Percentiles rank a stretch among this genome's conserved stretches.
Evolutionary conservation across 2,888 invertebrate species (phyloP).

Genomic region (Cataglyphis rosenhaueri): DNA sequence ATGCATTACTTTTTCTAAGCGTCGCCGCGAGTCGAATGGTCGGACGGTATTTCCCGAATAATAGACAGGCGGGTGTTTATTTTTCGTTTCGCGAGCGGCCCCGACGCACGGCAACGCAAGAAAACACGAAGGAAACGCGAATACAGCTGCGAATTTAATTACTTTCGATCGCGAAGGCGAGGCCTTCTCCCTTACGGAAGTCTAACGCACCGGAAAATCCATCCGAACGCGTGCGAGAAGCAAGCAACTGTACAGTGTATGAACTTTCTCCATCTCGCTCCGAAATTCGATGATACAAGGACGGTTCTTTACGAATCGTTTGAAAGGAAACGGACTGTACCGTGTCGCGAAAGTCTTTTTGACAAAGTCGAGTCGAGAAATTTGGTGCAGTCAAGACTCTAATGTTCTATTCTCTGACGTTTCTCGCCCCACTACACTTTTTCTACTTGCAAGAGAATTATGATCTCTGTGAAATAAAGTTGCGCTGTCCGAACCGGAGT

Average conservation of each 20-base stretch:
- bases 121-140: background rate
- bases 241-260: background rate
- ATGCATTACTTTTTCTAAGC: slow-evolving; percentile 57
- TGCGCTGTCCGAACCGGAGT: slow-evolving; percentile 27
- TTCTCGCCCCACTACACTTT: background rate
- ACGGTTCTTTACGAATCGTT: background rate
- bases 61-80: slow-evolving; percentile 43
- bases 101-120: background rate
- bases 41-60: slow-evolving; percentile 48
- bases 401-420: background rate
- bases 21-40: slow-evolving; percentile 46
- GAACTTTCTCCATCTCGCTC: slow-evolving; percentile 18
- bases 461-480: slow-evolving; percentile 51
- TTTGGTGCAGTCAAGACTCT: background rate
- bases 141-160: slow-evolving; percentile 53
- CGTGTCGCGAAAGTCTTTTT: slow-evolving; percentile 1
- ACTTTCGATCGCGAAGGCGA: slow-evolving; percentile 53
- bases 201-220: slow-evolving; percentile 42
- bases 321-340: slow-evolving; percentile 27
- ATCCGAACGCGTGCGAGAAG: background rate
- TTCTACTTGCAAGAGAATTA: slow-evolving; percentile 33
- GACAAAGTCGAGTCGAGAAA: slow-evolving; percentile 26
- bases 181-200: slow-evolving; percentile 23
- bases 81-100: slow-evolving; percentile 29
- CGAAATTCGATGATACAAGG: slow-evolving; percentile 1